Base-by-base conservation (phyloP, 2,888 invertebrate genomes). In the Dione juno region DNA sequence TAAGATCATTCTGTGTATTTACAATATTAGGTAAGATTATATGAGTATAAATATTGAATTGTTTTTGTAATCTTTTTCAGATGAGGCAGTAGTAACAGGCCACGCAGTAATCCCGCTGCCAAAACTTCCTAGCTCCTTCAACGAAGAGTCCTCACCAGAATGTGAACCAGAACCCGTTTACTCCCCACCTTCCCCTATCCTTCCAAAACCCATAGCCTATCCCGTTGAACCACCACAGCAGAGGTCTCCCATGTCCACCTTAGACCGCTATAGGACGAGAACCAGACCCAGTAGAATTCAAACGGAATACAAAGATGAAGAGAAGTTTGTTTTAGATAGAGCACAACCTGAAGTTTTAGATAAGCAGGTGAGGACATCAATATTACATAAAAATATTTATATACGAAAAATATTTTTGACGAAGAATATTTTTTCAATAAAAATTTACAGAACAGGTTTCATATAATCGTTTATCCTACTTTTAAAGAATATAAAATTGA, bases 321-420 rank as follows among this genome's bases (percentile, higher is more conserved):
- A 95, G 92, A 94, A 97, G 92, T 94, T 95, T 81, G 94, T 96
- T 86, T 92, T 96, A 91, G 95, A 97, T 91, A 90, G 94, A 75
- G 94, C 94, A 71, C 94, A 94, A 77, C 94, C 94, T 40, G 95
- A 95, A 78, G 90, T 87, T 76, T 86, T 94, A 75, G 92, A 92
- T 79, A 93, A 93, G 76, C 93, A 93, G 89, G 93, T 92, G 72
- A 35, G 10, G 35, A n/a, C 2, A 11, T 11, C 7, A 50, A 19
- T 50, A 3, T 28, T 28, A 28, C 5, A 28, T 28, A 28, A 28
- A 28, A 28, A 28, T 28, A 28, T 28, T 28, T 28, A 28, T 28
- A 28, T n/a, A n/a, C n/a, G n/a, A n/a, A n/a, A n/a, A n/a, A n/a
- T n/a, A n/a, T n/a, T n/a, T n/a, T n/a, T n/a, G n/a, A n/a, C n/a